Percentiles rank a stretch among this genome's conserved stretches.
These are phyloP conservation scores for Epiblema foenella DNA, from an alignment of 2,888 invertebrate genomes.

Conservation along the genomic window DNA sequence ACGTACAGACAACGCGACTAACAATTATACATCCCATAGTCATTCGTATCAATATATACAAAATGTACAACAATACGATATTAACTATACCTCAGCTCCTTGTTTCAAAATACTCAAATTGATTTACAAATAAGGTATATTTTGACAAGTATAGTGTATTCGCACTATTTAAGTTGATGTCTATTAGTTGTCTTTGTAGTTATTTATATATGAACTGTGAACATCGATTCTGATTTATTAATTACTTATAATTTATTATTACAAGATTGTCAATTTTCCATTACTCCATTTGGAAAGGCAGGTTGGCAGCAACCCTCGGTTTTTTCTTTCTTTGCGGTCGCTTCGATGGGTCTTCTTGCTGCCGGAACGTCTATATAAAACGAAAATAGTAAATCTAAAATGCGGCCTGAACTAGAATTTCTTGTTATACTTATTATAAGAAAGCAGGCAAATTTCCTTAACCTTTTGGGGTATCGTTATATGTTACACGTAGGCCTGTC, in stretches of 20 bases:
- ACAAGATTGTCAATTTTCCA: conserved; percentile 18
- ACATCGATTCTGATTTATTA: conserved; percentile 39
- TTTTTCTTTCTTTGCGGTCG: conserved; percentile 68
- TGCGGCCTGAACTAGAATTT: too few species aligned
- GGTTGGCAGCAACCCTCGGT: conserved; percentile 77
- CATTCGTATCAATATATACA: conserved; percentile 38
- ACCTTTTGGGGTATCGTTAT: too few species aligned
- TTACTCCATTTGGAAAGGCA: conserved; percentile 76
- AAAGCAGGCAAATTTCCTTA: too few species aligned
- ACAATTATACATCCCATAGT: conserved; percentile 26
- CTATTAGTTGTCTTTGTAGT: background rate
- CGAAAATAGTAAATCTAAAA: background rate
- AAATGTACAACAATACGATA: conserved; percentile 32
- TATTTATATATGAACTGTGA: conserved; percentile 3
- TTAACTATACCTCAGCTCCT: background rate
- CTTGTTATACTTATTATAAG: too few species aligned
- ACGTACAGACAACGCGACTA: background rate
- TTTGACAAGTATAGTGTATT: background rate
- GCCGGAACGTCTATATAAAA: conserved; percentile 53
- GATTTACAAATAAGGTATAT: background rate
- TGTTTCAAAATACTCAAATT: background rate
- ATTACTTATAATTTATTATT: conserved; percentile 31
- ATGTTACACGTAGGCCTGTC: too few species aligned
- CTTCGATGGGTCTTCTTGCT: conserved; percentile 52
- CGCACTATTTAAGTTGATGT: background rate